These are phyloP conservation scores for Tolypeutes matacus DNA, from an alignment of 2,797 vertebrate species.

Conservation along the genomic window DNA sequence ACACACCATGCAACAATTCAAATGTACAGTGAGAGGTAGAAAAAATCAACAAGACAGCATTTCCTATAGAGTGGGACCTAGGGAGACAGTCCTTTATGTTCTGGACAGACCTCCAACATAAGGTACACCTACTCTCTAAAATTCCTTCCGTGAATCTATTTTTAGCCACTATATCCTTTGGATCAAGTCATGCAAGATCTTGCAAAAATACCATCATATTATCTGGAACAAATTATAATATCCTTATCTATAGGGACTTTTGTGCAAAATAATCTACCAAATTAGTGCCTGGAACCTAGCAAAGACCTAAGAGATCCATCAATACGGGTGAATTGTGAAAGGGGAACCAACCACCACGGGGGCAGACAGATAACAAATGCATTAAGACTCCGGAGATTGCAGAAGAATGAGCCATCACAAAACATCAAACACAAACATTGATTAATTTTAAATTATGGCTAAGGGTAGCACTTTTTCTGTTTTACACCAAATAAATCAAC, in stretches of 20 bases:
- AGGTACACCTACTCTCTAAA: not conserved
- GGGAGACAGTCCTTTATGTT: not conserved
- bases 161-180: not conserved
- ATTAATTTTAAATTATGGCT: slow-evolving; percentile 50
- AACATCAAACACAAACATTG: slow-evolving; percentile 25
- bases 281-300: not conserved
- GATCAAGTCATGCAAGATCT: not conserved
- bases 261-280: slow-evolving; percentile 5
- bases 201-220: not conserved
- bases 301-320: not conserved
- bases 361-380: not conserved
- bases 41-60: not conserved
- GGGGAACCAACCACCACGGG: not conserved
- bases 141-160: not conserved
- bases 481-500: slow-evolving; percentile 67
- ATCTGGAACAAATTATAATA: not conserved
- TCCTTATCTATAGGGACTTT: not conserved
- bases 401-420: not conserved
- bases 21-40: not conserved
- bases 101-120: not conserved
- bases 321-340: not conserved
- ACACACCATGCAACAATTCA: not conserved
- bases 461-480: slow-evolving; percentile 45
- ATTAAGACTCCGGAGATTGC: not conserved
- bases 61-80: not conserved